Evolutionary conservation across 2,797 vertebrate species (phyloP), one percentile per base, ranked within the genome.

Genomic region (Scolopax rusticola): DNA sequence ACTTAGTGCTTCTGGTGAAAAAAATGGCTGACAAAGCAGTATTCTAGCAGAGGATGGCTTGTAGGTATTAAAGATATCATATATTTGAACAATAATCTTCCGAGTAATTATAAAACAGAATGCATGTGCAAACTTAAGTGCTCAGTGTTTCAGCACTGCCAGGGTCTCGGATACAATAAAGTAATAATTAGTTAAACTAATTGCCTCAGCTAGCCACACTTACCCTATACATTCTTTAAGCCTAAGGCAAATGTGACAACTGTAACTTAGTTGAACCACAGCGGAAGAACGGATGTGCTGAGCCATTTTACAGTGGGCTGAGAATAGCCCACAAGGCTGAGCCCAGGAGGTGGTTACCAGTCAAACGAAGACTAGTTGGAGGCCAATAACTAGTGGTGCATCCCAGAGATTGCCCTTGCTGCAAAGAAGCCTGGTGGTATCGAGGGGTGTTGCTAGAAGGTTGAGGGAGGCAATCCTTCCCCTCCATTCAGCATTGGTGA

Each of bases 71-170:
- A 53, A 74, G 32, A 5, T 41, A 50, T 21, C 19, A 28, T 8
- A 24, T 6, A 45, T 57, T 47, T 81, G 30, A 84, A 78, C 53
- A 67, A 56, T 20, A 2, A 24, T 71, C 90, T 87, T 80, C 56
- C 64, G 51, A 24, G 13, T n/a, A 50, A 76, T n/a, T 65, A 61
- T 36, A 85, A 59, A 81, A 13, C 11, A 76, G n/a, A 75, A 69
- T 8, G 14, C 15, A 38, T 0, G 0, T 13, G 54, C n/a, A 59
- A 84, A 71, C 21, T 60, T 8, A 50, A 65, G 15, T 10, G 28
- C n/a, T 68, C 28, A 17, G 38, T 56, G 50, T 73, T 93, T 81
- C 65, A 90, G 48, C 81, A 64, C 17, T 60, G 24, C 12, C 21
- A n/a, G 1, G 1, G 33, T 45, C 64, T 89, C 50, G 86, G 41